phyloP scores from a whole-genome alignment of 2,888 invertebrate species.

The Anarsia innoxiella region DNA sequence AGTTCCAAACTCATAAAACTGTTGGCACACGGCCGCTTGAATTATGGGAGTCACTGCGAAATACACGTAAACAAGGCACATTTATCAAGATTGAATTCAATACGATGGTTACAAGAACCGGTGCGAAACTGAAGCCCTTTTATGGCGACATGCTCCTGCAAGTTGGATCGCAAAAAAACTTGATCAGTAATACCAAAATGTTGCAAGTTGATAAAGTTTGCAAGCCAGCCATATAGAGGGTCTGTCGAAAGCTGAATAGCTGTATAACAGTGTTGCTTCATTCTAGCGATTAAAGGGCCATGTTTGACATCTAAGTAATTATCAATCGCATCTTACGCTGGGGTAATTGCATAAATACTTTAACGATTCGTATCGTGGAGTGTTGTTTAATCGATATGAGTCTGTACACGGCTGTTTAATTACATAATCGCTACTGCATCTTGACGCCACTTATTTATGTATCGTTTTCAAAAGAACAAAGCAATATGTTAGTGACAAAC shows the following conservation, averaged over 20 bases:
- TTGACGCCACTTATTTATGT: no score
- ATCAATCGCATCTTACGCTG: slow-evolving; percentile 42
- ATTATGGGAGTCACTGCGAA: slow-evolving; percentile 29
- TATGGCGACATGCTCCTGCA: slow-evolving; percentile 54
- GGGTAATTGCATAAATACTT: slow-evolving; percentile 58
- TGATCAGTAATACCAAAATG: slow-evolving; percentile 58
- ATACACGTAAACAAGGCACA: slow-evolving; percentile 49
- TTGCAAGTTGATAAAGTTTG: slow-evolving; percentile 56
- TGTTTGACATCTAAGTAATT: slow-evolving; percentile 31
- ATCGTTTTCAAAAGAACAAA: no score
- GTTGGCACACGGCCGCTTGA: slow-evolving; percentile 19
- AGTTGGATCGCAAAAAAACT: slow-evolving; percentile 58
- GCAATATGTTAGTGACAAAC: no score
- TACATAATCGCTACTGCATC: no score
- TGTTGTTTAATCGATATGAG: slow-evolving; percentile 41
- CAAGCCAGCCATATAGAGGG: slow-evolving; percentile 25
- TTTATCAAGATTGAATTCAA: slow-evolving; percentile 61
- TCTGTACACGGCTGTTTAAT: no score
- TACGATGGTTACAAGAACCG: slow-evolving; percentile 54
- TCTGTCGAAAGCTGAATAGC: slow-evolving; percentile 42
- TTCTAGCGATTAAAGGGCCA: slow-evolving; percentile 37
- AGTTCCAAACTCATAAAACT: slow-evolving; percentile 14
- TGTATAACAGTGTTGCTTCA: slow-evolving; percentile 34
- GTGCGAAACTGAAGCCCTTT: slow-evolving; percentile 42
- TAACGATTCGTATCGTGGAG: slow-evolving; percentile 40